Percentiles rank a stretch among this genome's conserved stretches.
Conservation (phyloP, 2,113 vertebrate genomes). For the Oncorhynchus kisutch region DNA sequence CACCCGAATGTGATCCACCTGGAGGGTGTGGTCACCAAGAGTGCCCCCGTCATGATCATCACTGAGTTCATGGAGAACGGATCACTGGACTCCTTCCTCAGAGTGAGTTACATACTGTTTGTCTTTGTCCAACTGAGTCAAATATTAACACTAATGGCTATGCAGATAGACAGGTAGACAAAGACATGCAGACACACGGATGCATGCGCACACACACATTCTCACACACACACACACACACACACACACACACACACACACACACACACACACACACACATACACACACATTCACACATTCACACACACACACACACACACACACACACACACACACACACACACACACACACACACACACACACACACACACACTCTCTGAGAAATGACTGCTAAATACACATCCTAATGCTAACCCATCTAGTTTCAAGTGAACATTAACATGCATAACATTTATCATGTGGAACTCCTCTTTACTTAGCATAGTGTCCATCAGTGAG, state of each 20-base stretch:
- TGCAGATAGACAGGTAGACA: background rate
- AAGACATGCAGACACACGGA: background rate
- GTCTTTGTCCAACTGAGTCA: no score
- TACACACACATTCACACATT: background rate
- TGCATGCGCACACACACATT: no score
- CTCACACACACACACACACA: constrained; percentile 9
- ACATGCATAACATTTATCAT: constrained; percentile 17
- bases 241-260: no score
- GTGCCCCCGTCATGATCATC: constrained; percentile 95
- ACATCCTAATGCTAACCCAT: background rate
- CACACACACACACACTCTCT: constrained; percentile 8
- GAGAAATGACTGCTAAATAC: background rate
- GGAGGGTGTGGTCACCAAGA: constrained; percentile 97
- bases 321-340: background rate
- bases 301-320: background rate
- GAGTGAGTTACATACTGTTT: constrained; percentile 69
- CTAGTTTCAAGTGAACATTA: constrained; percentile 11
- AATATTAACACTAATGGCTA: background rate
- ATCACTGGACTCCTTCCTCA: constrained; percentile 93
- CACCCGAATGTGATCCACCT: constrained; percentile 97
- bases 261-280: constrained; percentile 5
- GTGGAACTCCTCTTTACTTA: constrained; percentile 18
- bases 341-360: background rate
- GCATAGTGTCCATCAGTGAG: constrained; percentile 29
- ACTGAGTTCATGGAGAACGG: constrained; percentile 99